A percentile compares a stretch with the other conserved stretches of the same genome.
Conservation (phyloP, 2,113 vertebrate genomes). For the Capreolus pygargus region DNA sequence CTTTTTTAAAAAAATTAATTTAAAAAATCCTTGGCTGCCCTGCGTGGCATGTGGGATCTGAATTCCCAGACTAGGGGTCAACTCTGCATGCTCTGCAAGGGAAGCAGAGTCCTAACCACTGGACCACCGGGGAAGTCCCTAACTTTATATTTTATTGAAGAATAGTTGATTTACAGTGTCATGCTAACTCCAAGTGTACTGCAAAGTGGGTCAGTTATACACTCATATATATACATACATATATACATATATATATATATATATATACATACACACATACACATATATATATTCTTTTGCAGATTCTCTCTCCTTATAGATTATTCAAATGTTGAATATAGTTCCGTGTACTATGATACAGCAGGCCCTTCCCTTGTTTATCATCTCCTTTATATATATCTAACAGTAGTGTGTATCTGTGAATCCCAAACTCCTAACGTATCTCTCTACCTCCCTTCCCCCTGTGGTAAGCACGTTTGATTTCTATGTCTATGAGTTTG, state of each 20-base stretch:
- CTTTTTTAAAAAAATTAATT: background rate
- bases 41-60: background rate
- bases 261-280: fast-evolving
- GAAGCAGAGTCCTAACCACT: background rate
- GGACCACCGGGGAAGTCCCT: background rate
- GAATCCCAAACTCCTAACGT: background rate
- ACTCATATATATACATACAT: background rate
- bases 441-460: background rate
- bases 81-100: background rate
- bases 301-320: background rate
- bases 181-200: background rate
- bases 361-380: background rate
- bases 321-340: background rate
- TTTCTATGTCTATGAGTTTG: background rate
- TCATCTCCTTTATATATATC: background rate
- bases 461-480: background rate
- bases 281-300: background rate
- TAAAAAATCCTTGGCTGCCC: background rate
- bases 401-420: background rate
- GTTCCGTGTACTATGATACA: background rate
- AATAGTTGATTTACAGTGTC: background rate
- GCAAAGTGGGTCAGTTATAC: background rate
- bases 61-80: background rate
- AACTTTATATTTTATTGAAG: background rate
- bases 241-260: fast-evolving